Percentiles rank a stretch among this genome's conserved stretches.
Evolutionary conservation across 2,113 vertebrate genomes (phyloP).

Genomic region (Anoplopoma fimbria): DNA sequence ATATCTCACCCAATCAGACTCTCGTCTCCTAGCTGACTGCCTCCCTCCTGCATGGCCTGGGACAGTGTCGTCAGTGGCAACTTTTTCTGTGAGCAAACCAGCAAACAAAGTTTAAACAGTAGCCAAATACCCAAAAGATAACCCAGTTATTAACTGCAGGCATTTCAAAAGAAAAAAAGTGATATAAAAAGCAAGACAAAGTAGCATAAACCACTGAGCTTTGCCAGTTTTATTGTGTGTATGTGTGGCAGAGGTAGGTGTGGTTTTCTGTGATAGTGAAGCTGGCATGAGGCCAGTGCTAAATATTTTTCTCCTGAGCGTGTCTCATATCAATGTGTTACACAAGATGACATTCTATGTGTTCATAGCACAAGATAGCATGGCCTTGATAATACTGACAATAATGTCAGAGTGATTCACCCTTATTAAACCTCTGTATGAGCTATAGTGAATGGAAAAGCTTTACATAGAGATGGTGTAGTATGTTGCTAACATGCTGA

Average conservation of each 20-base stretch:
- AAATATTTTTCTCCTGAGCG: slow-evolving; percentile 59
- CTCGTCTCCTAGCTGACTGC: slow-evolving; percentile 90
- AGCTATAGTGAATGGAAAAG: background rate
- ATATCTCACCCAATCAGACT: slow-evolving; percentile 90
- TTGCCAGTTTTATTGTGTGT: background rate
- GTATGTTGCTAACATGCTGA: background rate
- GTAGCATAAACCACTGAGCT: background rate
- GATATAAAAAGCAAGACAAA: background rate
- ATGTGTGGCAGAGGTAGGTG: background rate
- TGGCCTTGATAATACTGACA: slow-evolving; percentile 9
- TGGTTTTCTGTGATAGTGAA: background rate
- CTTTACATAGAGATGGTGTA: background rate
- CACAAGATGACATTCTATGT: slow-evolving; percentile 43
- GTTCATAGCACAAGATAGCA: slow-evolving; percentile 46
- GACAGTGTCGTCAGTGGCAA: slow-evolving; percentile 91
- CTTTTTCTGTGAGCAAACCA: slow-evolving; percentile 88
- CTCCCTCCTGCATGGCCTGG: slow-evolving; percentile 93
- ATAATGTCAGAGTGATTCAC: slow-evolving; percentile 13
- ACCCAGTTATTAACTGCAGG: background rate
- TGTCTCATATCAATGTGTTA: slow-evolving; percentile 51
- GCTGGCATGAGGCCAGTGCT: slow-evolving; percentile 35
- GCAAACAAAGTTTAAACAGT: background rate
- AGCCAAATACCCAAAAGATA: background rate
- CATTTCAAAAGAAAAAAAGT: background rate
- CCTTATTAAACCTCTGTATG: background rate